Conservation (phyloP, 2,888 invertebrate genomes). For the Metacarcinus magister region DNA sequence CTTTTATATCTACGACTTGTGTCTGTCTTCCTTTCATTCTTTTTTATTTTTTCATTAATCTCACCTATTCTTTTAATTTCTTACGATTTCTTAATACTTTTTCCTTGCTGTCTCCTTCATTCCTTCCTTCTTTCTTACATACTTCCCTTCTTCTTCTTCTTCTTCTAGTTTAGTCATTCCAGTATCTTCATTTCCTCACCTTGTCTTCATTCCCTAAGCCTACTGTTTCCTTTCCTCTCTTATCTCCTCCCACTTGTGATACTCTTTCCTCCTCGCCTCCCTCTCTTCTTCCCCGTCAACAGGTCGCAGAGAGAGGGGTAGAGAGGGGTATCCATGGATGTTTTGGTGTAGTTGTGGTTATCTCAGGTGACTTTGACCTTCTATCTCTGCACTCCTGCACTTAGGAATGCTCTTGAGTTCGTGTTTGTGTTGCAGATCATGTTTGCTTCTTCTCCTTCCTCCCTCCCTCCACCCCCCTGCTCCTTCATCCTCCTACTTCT, state of each 20-base stretch:
- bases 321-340: too few relatives aligned
- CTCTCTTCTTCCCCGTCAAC: not conserved
- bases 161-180: not conserved
- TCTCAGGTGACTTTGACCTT: not conserved
- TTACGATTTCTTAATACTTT: too few relatives aligned
- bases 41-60: too few relatives aligned
- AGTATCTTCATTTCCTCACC: not conserved
- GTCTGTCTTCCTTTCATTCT: not conserved
- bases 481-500: not conserved
- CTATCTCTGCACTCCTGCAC: not conserved
- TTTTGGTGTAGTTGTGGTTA: too few relatives aligned
- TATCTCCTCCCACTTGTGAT: not conserved
- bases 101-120: too few relatives aligned
- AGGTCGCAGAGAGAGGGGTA: too few relatives aligned
- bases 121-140: too few relatives aligned
- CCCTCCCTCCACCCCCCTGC: not conserved
- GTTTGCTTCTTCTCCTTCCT: not conserved
- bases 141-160: too few relatives aligned
- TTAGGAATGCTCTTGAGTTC: too few relatives aligned
- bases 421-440: too few relatives aligned
- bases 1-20: too few relatives aligned
- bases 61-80: too few relatives aligned
- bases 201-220: not conserved
- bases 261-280: not conserved
- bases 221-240: not conserved